Base-by-base conservation (phyloP, 2,797 vertebrate genomes). In the Argentina silus region DNA sequence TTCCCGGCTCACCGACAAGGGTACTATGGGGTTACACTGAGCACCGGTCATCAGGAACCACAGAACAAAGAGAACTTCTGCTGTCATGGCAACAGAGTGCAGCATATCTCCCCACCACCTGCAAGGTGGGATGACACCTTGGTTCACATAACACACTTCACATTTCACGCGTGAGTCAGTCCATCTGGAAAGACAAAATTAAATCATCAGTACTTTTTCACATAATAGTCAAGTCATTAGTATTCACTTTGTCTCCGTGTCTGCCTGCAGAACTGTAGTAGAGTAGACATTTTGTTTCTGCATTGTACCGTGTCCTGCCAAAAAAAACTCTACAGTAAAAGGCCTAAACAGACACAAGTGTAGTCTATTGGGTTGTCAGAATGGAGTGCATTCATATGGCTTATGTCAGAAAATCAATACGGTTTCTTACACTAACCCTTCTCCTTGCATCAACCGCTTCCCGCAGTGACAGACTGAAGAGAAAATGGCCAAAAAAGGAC, bases 51-150 rank as follows among this genome's bases (percentile, higher is more conserved):
- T 94, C 92, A 98, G 92, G 93, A 96, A 95, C 92, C 95, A 96
- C 76, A 96, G 94, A 91, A 97, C 92, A 81, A 98, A 93, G 72
- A 98, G 89, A 86, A 96, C 94, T 89, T 96, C 95, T 92, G 93
- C 95, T 94, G 96, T 96, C 97, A 98, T 98, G 94, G 94, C 95
- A 93, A 94, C 93, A 86, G 90, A 94, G 91, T 87, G 93, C 91
- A 94, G 94, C 96, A 95, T 95, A 92, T 93, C 95, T 95, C 95
- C 95, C 93, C 93, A 90, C 94, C 96, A 92, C 93, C 95, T 93
- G 92, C 86, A 90, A 94, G 91, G 95, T 94, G 93, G 89, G 91
- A 90, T 89, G 90, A 88, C 92, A 93, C 91, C 91, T 93, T 92
- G 91, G 84, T 90, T 96, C 95, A 96, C 95, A 95, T 95, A 90